Percentiles rank a stretch among this genome's conserved stretches.
Conservation (phyloP, 2,113 vertebrate genomes). For the Microtus richardsoni region DNA sequence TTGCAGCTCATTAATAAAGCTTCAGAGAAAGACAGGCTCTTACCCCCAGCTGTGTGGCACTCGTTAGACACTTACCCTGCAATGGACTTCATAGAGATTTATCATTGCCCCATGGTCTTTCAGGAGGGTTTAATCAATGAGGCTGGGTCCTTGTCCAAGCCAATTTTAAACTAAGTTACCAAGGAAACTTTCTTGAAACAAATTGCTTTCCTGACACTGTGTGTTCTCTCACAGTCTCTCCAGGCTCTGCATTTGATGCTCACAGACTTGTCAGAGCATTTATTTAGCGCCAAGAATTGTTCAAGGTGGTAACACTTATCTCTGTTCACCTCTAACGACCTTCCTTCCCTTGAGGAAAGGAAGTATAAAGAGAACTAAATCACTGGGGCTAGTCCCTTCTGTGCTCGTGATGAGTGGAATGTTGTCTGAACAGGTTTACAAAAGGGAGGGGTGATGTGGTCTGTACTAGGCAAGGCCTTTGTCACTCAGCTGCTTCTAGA, state of each 20-base stretch:
- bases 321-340: conserved; percentile 4
- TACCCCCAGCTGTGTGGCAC: conserved; percentile 45
- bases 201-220: conserved; percentile 41
- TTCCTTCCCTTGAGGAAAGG: neutral
- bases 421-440: neutral
- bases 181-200: conserved; percentile 64
- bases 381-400: neutral
- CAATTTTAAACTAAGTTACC: conserved; percentile 59
- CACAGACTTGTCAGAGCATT: conserved; percentile 30
- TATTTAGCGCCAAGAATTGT: conserved; percentile 30
- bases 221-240: neutral
- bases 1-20: conserved; percentile 65
- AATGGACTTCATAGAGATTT: conserved; percentile 48
- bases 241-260: conserved; percentile 30
- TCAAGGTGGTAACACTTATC: conserved; percentile 33
- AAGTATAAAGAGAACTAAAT: conserved; percentile 7
- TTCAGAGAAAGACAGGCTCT: conserved; percentile 56
- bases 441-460: neutral
- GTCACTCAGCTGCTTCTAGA: neutral
- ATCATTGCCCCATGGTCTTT: conserved; percentile 47
- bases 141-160: conserved; percentile 30
- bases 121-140: conserved; percentile 63
- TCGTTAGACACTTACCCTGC: conserved; percentile 55
- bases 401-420: neutral
- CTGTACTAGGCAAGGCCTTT: neutral